Evolutionary conservation across 2,113 vertebrate genomes (phyloP), one percentile per base, ranked within the genome.

Genomic region (Dicentrarchus labrax): DNA sequence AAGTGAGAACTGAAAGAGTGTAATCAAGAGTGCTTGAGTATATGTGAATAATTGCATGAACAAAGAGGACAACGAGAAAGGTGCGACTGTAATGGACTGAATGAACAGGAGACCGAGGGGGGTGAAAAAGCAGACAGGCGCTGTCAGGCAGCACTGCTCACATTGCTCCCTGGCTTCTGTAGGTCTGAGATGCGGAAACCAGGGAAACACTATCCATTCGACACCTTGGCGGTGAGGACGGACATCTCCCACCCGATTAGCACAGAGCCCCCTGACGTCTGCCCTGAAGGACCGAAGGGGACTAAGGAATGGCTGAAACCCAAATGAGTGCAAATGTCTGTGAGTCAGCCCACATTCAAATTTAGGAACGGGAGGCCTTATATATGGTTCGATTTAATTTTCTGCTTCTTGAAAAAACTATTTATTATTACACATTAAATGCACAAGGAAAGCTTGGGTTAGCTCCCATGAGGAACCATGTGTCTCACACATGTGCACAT

Each of bases 171-270:
- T 48, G 76, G 88, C 83, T 88, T 91, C 78, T 85, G 76, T 76
- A 41, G 54, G 64, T 80, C 81, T 72, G 51, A 77, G 51, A 84
- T 76, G 89, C 15, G 67, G 59, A 87, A 90, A 82, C 80, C 53
- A 17, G 69, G 11, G 88, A 84, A 89, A 92, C 85, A 43, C 59
- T 65, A 92, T 88, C 88, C 76, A 39, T 77, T 74, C 50, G 8
- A 88, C 89, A 86, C 91, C 84, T 93, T 66, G 45, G 59, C 60
- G n/a, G 89, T 76, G 86, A 88, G 67, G 89, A 87, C 17, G 53
- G 90, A 92, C 68, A 61, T 83, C 82, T 90, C 83, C 86, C 88
- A 87, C 76, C 89, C 64, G 75, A 83, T 92, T 88, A 86, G 60
- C 64, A 5, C 45, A 1, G 61, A 76, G 66, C 36, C 76, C 80